These are phyloP conservation scores for Ornithoptera priamus DNA, from an alignment of 2,888 invertebrate species.

Conservation along the genomic window DNA sequence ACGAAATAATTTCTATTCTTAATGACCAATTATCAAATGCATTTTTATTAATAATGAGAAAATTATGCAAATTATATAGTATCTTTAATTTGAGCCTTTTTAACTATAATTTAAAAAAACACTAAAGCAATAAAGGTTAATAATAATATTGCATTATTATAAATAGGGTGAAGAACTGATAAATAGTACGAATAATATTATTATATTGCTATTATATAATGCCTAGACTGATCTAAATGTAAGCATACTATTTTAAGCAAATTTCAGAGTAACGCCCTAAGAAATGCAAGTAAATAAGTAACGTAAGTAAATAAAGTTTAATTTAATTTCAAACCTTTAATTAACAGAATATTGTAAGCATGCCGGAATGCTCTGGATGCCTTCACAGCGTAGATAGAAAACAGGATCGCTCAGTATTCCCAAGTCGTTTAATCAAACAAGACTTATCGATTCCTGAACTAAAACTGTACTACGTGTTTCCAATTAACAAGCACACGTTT, in stretches of 20 bases:
- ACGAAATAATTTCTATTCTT: neutral
- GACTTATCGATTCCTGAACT: conserved; percentile 61
- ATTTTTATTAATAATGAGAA: neutral
- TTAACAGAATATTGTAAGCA: conserved; percentile 44
- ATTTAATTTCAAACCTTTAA: conserved; percentile 48
- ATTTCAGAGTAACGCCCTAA: conserved; percentile 8
- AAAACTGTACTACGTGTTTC: conserved; percentile 56
- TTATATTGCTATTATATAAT: neutral
- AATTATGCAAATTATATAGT: neutral
- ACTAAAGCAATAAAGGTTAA: no score
- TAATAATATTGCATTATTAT: neutral
- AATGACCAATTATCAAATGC: neutral
- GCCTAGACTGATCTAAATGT: neutral
- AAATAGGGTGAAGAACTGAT: neutral
- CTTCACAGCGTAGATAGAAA: conserved; percentile 35
- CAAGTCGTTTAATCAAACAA: conserved; percentile 54
- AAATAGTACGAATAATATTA: neutral
- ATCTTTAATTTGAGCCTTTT: neutral
- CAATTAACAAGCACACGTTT: conserved; percentile 51
- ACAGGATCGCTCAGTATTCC: conserved; percentile 49
- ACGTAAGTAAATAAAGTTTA: conserved; percentile 15
- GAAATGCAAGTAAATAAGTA: conserved; percentile 18
- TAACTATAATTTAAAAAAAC: neutral
- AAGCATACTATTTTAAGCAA: neutral
- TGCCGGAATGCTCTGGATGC: conserved; percentile 37